phyloP scores from a whole-genome alignment of 1,140 invertebrate genomes.

The Drosophila prosaltans region DNA sequence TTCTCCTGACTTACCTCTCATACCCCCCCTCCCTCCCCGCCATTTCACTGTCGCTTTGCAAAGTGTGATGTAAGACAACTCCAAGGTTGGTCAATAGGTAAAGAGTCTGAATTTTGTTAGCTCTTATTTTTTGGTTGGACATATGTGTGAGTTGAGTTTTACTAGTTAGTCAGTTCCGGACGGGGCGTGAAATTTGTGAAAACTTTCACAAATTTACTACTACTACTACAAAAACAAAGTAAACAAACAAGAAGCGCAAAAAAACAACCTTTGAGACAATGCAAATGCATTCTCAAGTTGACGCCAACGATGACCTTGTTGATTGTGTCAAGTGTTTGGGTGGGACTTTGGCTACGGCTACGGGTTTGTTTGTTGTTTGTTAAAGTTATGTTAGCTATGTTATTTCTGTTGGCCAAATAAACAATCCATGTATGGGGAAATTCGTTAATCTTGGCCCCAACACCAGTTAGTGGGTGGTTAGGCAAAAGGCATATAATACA shows the following conservation, averaged over 20 bases:
- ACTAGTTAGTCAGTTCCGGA: slow-evolving; percentile 55
- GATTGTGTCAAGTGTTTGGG: slow-evolving; percentile 3
- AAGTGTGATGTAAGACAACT: slow-evolving; percentile 46
- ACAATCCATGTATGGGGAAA: slow-evolving; percentile 21
- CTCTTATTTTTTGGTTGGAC: slow-evolving; percentile 6
- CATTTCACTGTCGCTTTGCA: not conserved
- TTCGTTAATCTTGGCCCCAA: slow-evolving; percentile 19
- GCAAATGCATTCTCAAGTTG: slow-evolving; percentile 61
- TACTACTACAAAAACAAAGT: slow-evolving; percentile 9
- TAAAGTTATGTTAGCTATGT: slow-evolving; percentile 1
- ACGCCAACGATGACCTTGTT: slow-evolving; percentile 52
- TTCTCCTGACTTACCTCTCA: not conserved
- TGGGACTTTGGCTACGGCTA: not conserved
- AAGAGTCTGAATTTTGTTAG: slow-evolving; percentile 5
- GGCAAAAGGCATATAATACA: slow-evolving; percentile 14
- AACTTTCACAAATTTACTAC: slow-evolving; percentile 59
- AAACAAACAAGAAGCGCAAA: not conserved
- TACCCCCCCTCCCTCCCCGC: not conserved
- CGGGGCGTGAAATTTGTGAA: slow-evolving; percentile 56
- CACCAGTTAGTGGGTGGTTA: slow-evolving; percentile 12
- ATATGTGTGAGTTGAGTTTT: slow-evolving; percentile 20
- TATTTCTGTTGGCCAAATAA: slow-evolving; percentile 33
- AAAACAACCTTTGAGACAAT: slow-evolving; percentile 47
- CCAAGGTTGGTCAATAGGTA: slow-evolving; percentile 52
- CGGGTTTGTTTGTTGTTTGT: slow-evolving; percentile 28